Percentiles rank a stretch among this genome's conserved stretches.
Evolutionary conservation across 2,113 vertebrate species (phyloP).

Genomic region (Prietella phreatophila): DNA sequence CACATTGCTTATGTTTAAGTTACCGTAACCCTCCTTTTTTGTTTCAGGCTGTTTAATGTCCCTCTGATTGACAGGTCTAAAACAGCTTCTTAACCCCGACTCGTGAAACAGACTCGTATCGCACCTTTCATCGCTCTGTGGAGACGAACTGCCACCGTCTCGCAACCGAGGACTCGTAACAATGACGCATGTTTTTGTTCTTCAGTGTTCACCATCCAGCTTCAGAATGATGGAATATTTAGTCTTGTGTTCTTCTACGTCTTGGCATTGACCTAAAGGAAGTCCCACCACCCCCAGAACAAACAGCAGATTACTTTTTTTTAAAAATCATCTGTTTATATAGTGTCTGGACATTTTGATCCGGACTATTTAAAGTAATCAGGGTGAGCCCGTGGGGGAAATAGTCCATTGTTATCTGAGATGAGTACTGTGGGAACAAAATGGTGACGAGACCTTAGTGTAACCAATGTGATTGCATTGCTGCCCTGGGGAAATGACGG

Average conservation of each 20-base stretch:
- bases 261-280: constrained; percentile 6
- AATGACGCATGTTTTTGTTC: not conserved
- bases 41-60: not conserved
- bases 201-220: not conserved
- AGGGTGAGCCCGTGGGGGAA: not conserved
- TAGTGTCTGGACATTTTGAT: constrained; percentile 27
- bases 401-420: not conserved
- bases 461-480: not conserved
- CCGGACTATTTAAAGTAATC: constrained; percentile 31
- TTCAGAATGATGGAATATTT: not conserved
- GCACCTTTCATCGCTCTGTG: not conserved
- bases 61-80: not conserved
- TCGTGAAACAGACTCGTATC: not conserved
- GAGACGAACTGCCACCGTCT: not conserved
- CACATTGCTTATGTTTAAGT: no score
- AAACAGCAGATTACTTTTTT: constrained; percentile 27
- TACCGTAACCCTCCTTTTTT: no score
- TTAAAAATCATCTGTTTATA: constrained; percentile 39
- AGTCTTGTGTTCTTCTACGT: not conserved
- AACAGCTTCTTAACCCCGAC: not conserved
- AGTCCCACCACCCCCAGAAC: not conserved
- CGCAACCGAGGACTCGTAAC: not conserved
- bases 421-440: constrained; percentile 6
- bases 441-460: not conserved
- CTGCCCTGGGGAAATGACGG: not conserved